Percentiles rank a stretch among this genome's conserved stretches.
These are phyloP conservation scores for Gambusia yucatana DNA, from an alignment of 2,797 vertebrate genomes.

Conservation along the genomic window DNA sequence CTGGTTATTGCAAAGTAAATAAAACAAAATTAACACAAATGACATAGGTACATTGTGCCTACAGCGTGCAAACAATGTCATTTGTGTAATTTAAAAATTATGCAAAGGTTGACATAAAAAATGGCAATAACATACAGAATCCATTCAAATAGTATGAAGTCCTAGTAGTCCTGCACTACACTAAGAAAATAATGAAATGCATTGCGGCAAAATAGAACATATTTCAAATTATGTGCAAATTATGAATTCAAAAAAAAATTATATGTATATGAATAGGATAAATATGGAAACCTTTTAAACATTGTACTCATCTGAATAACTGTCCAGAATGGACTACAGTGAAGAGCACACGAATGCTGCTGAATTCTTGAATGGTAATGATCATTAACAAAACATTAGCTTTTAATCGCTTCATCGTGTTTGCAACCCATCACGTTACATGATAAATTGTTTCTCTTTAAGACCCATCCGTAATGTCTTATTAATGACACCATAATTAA, in stretches of 20 bases:
- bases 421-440: slow-evolving; percentile 54
- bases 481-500: slow-evolving; percentile 63
- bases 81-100: neutral
- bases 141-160: neutral
- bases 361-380: slow-evolving; percentile 31
- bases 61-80: neutral
- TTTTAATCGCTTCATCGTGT: slow-evolving; percentile 62
- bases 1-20: neutral
- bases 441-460: slow-evolving; percentile 56
- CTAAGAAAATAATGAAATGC: neutral
- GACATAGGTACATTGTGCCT: neutral
- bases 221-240: neutral
- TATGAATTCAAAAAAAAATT: neutral
- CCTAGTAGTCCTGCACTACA: neutral
- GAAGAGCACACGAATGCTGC: slow-evolving; percentile 6
- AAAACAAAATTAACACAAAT: neutral
- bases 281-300: slow-evolving; percentile 2
- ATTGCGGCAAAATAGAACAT: neutral
- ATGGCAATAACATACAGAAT: neutral
- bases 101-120: neutral
- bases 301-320: slow-evolving; percentile 3
- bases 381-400: slow-evolving; percentile 65
- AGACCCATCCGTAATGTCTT: slow-evolving; percentile 62
- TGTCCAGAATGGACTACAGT: slow-evolving; percentile 8
- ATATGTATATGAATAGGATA: neutral